Conservation (phyloP, 2,113 vertebrate species). For the Onychostoma macrolepis region DNA sequence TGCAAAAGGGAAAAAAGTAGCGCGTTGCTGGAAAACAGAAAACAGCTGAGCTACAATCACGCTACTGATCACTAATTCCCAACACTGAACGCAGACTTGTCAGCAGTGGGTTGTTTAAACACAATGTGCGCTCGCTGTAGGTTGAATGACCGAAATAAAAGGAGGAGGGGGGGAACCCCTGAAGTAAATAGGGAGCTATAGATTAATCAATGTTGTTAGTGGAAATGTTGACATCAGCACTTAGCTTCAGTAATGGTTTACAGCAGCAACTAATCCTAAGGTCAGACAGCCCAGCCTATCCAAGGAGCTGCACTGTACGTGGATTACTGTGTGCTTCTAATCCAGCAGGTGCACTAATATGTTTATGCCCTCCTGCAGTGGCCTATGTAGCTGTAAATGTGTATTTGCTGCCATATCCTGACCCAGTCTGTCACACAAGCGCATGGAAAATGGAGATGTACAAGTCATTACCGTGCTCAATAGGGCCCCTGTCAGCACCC, state of each 20-base stretch:
- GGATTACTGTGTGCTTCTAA: slow-evolving; percentile 45
- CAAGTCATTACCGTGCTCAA: slow-evolving; percentile 70
- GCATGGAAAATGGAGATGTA: slow-evolving; percentile 71
- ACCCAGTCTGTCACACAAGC: slow-evolving; percentile 48
- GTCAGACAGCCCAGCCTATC: slow-evolving; percentile 56
- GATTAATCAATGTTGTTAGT: slow-evolving; percentile 72
- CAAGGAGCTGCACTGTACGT: slow-evolving; percentile 27
- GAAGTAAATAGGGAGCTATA: slow-evolving; percentile 57
- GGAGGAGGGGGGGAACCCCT: slow-evolving; percentile 11
- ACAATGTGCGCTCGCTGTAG: background rate
- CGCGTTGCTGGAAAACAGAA: background rate
- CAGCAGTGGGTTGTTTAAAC: slow-evolving; percentile 36
- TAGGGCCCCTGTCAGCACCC: slow-evolving; percentile 73
- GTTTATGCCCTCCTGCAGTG: background rate
- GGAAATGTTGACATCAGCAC: slow-evolving; percentile 69
- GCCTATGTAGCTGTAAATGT: slow-evolving; percentile 4
- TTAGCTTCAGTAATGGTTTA: slow-evolving; percentile 52
- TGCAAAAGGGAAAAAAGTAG: background rate
- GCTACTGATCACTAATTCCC: slow-evolving; percentile 22
- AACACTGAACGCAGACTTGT: background rate
- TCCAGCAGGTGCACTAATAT: slow-evolving; percentile 6
- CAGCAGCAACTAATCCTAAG: slow-evolving; percentile 52
- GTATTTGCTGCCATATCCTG: background rate
- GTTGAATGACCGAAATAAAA: slow-evolving; percentile 24
- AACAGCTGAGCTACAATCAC: slow-evolving; percentile 6